Base-by-base conservation (phyloP, 2,888 invertebrate species). In the Trisateles emortualis region DNA sequence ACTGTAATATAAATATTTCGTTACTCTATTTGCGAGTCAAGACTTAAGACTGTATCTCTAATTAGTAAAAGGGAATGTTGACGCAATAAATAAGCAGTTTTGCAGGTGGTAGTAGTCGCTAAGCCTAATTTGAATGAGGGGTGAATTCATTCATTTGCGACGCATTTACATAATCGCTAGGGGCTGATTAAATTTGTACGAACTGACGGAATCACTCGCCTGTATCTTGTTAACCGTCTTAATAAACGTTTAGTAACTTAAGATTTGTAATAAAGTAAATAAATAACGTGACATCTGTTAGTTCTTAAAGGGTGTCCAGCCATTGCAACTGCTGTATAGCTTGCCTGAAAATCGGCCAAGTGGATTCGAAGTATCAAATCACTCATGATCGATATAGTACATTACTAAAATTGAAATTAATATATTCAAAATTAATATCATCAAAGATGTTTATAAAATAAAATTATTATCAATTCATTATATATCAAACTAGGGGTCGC, bases 131-230 rank as follows among this genome's bases (percentile, higher is more conserved):
- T 83, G 77, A 83, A 86, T 82, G 80, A 77, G 79, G 78, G 78
- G 78, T 77, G 81, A 85, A 84, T 83, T 83, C 79, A 76, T 81
- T 83, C 78, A 83, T 84, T 86, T 79, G 71, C 79, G 57, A 70
- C 64, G 63, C 75, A 88, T 88, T 87, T 83, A 67, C 88, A 89
- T 89, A 88, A 88, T 83, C 88, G 84, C 86, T 78, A 69, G 65
- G 73, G 76, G 85, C 82, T 84, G 83, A 86, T 87, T 85, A 84
- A 87, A 84, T 84, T 85, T 86, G 84, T 78, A 86, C 60, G 56
- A 75, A 75, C 69, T 71, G 70, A 61, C 59, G 70, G 74, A 78
- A 74, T 71, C 63, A 62, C 64, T 69, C 57, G 74, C 39, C 51
- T 55, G 53, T 38, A 33, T 44, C 58, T 59, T 59, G 55, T 55